Evolutionary conservation across 2,797 vertebrate genomes (phyloP).

Genomic region (Remorina albescens): DNA sequence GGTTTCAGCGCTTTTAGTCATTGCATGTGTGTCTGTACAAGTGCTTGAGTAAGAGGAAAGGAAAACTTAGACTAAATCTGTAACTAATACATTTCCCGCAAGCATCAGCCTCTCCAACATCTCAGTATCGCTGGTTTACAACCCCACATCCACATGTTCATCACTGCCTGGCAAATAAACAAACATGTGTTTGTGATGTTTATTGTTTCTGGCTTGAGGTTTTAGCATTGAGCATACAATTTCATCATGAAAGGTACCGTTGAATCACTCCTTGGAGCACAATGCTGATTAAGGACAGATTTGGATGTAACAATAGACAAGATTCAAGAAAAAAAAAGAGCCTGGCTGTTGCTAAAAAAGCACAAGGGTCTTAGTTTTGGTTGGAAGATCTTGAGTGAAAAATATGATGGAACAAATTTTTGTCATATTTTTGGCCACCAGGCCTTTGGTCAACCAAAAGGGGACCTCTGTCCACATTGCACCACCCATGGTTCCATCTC

Average conservation of each 20-base stretch:
- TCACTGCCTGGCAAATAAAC: constrained; percentile 68
- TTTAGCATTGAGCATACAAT: constrained; percentile 68
- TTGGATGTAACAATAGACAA: constrained; percentile 65
- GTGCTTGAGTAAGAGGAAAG: neutral
- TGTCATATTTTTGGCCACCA: constrained; percentile 36
- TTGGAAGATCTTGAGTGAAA: constrained; percentile 23
- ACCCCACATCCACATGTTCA: constrained; percentile 70
- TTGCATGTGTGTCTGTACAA: constrained; percentile 17
- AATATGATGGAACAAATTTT: constrained; percentile 34
- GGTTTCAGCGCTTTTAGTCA: constrained; percentile 34
- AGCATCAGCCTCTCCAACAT: constrained; percentile 50
- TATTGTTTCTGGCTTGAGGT: constrained; percentile 78
- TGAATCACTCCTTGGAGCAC: constrained; percentile 59
- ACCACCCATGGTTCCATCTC: constrained; percentile 37
- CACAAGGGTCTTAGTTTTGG: constrained; percentile 35
- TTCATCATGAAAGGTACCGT: constrained; percentile 66
- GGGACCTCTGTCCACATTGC: constrained; percentile 22
- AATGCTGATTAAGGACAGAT: constrained; percentile 75
- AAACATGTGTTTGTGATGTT: constrained; percentile 79
- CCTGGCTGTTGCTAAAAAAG: constrained; percentile 38
- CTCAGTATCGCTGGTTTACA: constrained; percentile 59
- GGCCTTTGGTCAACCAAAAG: constrained; percentile 27
- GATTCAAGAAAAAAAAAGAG: constrained; percentile 26
- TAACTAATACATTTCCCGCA: constrained; percentile 75
- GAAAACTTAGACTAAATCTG: constrained; percentile 65